Base-by-base conservation (phyloP, 2,888 invertebrate species). In the Calameuta filiformis region DNA sequence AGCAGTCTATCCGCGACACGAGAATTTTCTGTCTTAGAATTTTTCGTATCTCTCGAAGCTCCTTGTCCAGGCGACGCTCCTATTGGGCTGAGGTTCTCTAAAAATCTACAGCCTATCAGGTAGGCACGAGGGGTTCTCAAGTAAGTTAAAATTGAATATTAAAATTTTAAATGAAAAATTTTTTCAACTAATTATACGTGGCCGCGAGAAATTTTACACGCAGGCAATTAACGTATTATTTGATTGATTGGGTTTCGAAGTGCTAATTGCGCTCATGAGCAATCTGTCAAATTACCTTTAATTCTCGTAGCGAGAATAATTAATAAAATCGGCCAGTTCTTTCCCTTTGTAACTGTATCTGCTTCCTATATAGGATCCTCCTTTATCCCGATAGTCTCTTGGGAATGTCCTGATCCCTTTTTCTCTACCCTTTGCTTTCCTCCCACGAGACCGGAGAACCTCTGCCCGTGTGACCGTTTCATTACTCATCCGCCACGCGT, bases 401-500 rank as follows among this genome's bases (percentile, higher is more conserved):
- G 71, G 71, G 71, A 71, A 34, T 23, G 1, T 33, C 12, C 33
- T 34, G 71, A 71, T 71, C 34, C 71, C 12, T 33, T 34, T 71
- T 71, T 3, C 6, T 2, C 2, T 71, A 15, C 12, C 23, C 71
- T 71, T 71, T 34, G 9, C 56, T 34, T 23, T 12, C 31, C 2
- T 71, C 71, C 71, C 33, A 12, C 31, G 71, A 34, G 71, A 71
- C 11, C 1, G 71, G 83, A 87, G 83, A 85, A 83, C 83, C 82
- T 84, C 84, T 85, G 84, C 15, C 34, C 82, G 81, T 80, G 81
- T 85, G 84, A 85, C 85, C 84, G 84, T 87, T 87, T 88, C 86
- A 86, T 88, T 88, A 86, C 87, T 87, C 86, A 87, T 86, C 85
- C 76, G 79, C 35, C 83, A 78, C 33, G 71, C 71, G 71, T 71